These are phyloP conservation scores for Danaus chrysippus DNA, from an alignment of 2,888 invertebrate species.

Conservation along the genomic window DNA sequence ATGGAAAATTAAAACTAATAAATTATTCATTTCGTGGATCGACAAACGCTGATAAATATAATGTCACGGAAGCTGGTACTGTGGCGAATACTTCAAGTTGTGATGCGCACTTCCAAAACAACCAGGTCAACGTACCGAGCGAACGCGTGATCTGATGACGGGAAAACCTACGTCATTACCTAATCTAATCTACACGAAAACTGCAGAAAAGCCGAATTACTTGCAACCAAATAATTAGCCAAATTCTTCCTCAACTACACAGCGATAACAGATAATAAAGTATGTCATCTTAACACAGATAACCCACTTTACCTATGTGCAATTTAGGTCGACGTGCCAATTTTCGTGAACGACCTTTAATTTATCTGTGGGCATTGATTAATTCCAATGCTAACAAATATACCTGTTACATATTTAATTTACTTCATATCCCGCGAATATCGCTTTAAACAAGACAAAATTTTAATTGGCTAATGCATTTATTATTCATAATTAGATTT, in stretches of 20 bases:
- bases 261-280: conserved; percentile 27
- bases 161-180: conserved; percentile 40
- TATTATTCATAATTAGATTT: too few relatives aligned
- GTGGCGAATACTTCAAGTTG: conserved; percentile 26
- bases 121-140: conserved; percentile 64
- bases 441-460: too few relatives aligned
- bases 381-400: conserved; percentile 4
- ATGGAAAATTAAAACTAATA: conserved; percentile 45
- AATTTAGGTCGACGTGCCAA: conserved; percentile 60
- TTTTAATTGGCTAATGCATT: too few relatives aligned
- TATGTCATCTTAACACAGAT: conserved; percentile 47
- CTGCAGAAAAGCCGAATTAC: background rate
- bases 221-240: too few relatives aligned
- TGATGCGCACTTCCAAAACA: conserved; percentile 69
- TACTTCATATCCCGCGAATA: background rate
- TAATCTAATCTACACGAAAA: conserved; percentile 50
- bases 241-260: background rate
- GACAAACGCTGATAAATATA: conserved; percentile 44
- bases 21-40: conserved; percentile 38
- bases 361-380: conserved; percentile 25
- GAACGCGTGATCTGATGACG: conserved; percentile 63
- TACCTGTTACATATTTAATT: background rate
- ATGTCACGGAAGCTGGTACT: conserved; percentile 29
- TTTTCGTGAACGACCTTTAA: conserved; percentile 34
- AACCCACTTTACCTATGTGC: conserved; percentile 63